Evolutionary conservation across 2,113 vertebrate species (phyloP), one percentile per base, ranked within the genome.

Genomic region (Mus pahari): DNA sequence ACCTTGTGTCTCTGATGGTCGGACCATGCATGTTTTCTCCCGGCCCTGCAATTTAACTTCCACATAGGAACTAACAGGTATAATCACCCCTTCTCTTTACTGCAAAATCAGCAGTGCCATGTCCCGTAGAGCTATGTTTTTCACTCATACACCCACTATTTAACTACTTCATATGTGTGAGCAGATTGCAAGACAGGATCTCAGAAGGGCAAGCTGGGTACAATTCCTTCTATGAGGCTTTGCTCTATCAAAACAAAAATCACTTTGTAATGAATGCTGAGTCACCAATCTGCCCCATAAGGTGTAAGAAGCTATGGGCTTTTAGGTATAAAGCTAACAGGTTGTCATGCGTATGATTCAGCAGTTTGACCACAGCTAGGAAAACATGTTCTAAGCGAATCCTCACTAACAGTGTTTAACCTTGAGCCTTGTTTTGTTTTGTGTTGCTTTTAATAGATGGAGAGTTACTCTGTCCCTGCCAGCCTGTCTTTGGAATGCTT

Each of bases 31-130:
- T 42, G 60, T 83, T 83, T 86, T 90, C 82, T 71, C 83, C 42
- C 92, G 33, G 50, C 36, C 60, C 74, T 74, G 19, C 45, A 90
- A 86, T 97, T 94, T 96, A 75, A 86, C 74, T 88, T 94, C 86
- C 3, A 79, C 9, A 42, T 20, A 1, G 66, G 55, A 70, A 82
- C 24, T 86, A 55, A 75, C 36, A 36, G 70, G 14, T 81, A 39
- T 62, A 89, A 79, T 60, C 87, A 90, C 94, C 79, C 42, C 11
- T 92, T 81, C 14, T 89, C 73, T 90, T 70, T 86, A 58, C 78
- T 79, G 48, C 22, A 94, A 70, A 71, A 93, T 36, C 4, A 91
- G 68, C 36, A 73, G 39, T 62, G 42, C 39, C 19, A 48, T 28
- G 24, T 19, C 82, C 7, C 6, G 2, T 64, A 87, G 36, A 17